These are phyloP conservation scores for Lacanobia wlatinum DNA, from an alignment of 2,888 invertebrate genomes.

Conservation along the genomic window DNA sequence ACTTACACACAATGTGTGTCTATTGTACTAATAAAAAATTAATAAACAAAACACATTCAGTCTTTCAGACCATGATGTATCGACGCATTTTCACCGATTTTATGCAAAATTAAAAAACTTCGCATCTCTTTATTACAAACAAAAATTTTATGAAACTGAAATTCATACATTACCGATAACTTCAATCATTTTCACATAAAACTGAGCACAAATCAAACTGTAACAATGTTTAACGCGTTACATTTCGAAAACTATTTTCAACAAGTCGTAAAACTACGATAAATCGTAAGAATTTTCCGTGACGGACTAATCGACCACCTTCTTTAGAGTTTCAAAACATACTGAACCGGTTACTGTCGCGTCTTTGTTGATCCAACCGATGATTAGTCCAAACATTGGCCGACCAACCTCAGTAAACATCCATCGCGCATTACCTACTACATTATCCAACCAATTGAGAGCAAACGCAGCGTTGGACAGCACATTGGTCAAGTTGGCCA, in stretches of 20 bases:
- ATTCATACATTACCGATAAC: conserved; percentile 65
- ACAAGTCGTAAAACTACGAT: conserved; percentile 49
- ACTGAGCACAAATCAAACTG: conserved; percentile 51
- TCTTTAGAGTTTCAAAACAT: conserved; percentile 5
- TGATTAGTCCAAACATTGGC: conserved; percentile 28
- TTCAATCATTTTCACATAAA: conserved; percentile 69
- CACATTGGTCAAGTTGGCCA: conserved; percentile 8
- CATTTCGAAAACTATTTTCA: conserved; percentile 47
- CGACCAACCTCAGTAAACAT: conserved; percentile 8
- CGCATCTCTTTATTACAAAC: conserved; percentile 4
- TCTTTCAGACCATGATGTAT: background rate
- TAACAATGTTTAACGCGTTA: conserved; percentile 41
- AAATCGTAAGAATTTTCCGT: conserved; percentile 19
- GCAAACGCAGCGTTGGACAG: conserved; percentile 13
- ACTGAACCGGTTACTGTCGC: conserved; percentile 31
- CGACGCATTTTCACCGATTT: conserved; percentile 1
- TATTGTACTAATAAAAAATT: background rate
- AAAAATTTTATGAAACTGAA: conserved; percentile 37
- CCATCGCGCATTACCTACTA: background rate
- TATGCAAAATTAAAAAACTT: too few relatives aligned
- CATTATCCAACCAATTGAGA: background rate
- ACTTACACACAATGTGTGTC: too few relatives aligned
- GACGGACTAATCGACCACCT: conserved; percentile 22
- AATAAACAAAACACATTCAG: background rate
- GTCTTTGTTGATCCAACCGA: conserved; percentile 33